These are phyloP conservation scores for Argyra leucocephala DNA, from an alignment of 2,888 invertebrate species.

Conservation along the genomic window DNA sequence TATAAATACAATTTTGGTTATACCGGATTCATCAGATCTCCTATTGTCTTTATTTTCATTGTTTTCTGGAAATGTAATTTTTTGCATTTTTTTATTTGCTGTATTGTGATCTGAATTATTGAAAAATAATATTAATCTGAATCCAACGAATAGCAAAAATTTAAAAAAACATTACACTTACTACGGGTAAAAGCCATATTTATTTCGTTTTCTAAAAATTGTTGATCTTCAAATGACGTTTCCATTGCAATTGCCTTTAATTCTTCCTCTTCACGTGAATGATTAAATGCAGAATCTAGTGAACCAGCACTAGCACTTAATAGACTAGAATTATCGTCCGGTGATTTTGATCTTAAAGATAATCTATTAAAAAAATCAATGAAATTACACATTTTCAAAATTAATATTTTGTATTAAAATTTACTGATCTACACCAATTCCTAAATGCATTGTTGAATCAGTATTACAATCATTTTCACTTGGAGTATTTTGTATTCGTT, in stretches of 20 bases:
- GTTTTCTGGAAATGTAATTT: conserved; percentile 10
- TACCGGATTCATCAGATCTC: conserved; percentile 44
- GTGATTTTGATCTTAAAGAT: conserved; percentile 66
- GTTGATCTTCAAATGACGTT: conserved; percentile 30
- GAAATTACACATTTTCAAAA: conserved; percentile 7
- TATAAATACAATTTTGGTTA: background rate
- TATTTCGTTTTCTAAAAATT: conserved; percentile 32
- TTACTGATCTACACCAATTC: conserved; percentile 55
- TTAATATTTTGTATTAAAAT: conserved; percentile 15
- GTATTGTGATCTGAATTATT: conserved; percentile 13
- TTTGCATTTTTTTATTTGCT: conserved; percentile 10
- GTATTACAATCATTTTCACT: conserved; percentile 37
- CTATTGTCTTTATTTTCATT: conserved; percentile 32
- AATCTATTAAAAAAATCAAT: conserved; percentile 37
- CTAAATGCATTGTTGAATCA: conserved; percentile 49
- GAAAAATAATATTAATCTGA: conserved; percentile 9
- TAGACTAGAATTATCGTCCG: conserved; percentile 59
- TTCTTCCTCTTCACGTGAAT: conserved; percentile 73
- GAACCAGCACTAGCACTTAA: conserved; percentile 67
- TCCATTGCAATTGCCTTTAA: conserved; percentile 52
- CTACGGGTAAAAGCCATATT: conserved; percentile 35
- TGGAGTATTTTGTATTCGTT: conserved; percentile 44
- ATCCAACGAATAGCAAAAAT: background rate
- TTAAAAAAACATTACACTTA: conserved; percentile 28
- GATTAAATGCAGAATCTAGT: conserved; percentile 77